phyloP scores from a whole-genome alignment of 2,888 invertebrate genomes.

The Chymomyza fuscimana region DNA sequence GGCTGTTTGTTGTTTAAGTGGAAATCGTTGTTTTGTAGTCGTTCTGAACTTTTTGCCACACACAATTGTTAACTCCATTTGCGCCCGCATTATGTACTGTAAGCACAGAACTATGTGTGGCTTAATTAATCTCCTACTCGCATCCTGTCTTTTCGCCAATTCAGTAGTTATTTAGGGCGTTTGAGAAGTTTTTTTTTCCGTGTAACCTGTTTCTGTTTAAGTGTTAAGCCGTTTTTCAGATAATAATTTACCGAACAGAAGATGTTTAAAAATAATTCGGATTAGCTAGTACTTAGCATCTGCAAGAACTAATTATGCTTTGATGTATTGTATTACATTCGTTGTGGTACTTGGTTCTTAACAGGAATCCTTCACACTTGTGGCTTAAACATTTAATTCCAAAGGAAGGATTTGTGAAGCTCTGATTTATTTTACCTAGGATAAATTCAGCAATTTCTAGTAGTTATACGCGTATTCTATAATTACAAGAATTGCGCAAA shows the following conservation, averaged over 20 bases:
- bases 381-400: too few species aligned
- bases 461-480: background rate
- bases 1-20: slow-evolving; percentile 66
- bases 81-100: slow-evolving; percentile 17
- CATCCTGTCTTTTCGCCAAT: background rate
- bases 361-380: too few species aligned
- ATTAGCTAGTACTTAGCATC: too few species aligned
- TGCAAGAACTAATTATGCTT: too few species aligned
- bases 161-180: background rate
- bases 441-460: background rate
- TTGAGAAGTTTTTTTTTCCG: background rate
- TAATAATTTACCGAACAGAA: too few species aligned
- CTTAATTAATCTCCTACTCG: slow-evolving; percentile 55
- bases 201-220: too few species aligned
- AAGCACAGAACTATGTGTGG: slow-evolving; percentile 9
- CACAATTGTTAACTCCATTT: slow-evolving; percentile 51
- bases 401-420: too few species aligned
- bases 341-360: too few species aligned
- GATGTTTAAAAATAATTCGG: too few species aligned
- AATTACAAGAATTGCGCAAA: background rate
- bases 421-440: background rate
- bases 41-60: slow-evolving; percentile 62
- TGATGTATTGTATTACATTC: too few species aligned
- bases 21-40: slow-evolving; percentile 74
- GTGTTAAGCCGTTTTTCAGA: too few species aligned